Percentiles rank a stretch among this genome's conserved stretches.
Conservation (phyloP, 2,888 invertebrate species). For the Melipona bicolor region DNA sequence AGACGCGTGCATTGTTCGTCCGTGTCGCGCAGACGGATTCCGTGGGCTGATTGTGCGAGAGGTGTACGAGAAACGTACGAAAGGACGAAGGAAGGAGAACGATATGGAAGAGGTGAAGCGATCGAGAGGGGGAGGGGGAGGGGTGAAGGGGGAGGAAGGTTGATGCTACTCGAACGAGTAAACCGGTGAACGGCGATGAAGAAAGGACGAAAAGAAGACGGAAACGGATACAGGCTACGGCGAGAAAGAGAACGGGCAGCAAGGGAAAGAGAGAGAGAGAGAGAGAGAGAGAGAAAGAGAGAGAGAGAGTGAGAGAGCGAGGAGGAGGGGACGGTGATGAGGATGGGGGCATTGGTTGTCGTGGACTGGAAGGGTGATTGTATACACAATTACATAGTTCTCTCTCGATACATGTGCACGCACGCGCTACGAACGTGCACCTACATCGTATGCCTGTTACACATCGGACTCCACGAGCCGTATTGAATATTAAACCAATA, state of each 20-base stretch:
- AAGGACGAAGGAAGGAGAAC: conserved; percentile 48
- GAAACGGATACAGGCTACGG: conserved; percentile 49
- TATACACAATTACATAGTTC: conserved; percentile 56
- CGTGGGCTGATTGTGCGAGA: neutral
- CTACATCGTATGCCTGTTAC: conserved; percentile 66
- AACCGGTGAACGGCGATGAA: conserved; percentile 44
- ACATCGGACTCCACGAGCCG: conserved; percentile 70
- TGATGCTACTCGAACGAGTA: conserved; percentile 45
- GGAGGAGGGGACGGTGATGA: neutral
- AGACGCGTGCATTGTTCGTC: neutral
- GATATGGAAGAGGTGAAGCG: conserved; percentile 9
- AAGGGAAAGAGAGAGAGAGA: no score
- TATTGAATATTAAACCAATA: conserved; percentile 79
- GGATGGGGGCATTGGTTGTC: no score
- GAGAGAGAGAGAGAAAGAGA: no score
- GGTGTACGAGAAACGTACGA: neutral
- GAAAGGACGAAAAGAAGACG: conserved; percentile 53
- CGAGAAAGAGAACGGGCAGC: conserved; percentile 46
- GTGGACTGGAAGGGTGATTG: neutral
- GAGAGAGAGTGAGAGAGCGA: neutral
- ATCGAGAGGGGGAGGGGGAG: no score
- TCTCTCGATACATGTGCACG: conserved; percentile 59
- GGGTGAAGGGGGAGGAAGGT: neutral
- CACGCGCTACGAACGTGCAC: conserved; percentile 61
- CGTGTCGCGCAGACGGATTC: conserved; percentile 3